These are phyloP conservation scores for Drosophila helvetica DNA, from an alignment of 2,888 invertebrate genomes.

Conservation along the genomic window DNA sequence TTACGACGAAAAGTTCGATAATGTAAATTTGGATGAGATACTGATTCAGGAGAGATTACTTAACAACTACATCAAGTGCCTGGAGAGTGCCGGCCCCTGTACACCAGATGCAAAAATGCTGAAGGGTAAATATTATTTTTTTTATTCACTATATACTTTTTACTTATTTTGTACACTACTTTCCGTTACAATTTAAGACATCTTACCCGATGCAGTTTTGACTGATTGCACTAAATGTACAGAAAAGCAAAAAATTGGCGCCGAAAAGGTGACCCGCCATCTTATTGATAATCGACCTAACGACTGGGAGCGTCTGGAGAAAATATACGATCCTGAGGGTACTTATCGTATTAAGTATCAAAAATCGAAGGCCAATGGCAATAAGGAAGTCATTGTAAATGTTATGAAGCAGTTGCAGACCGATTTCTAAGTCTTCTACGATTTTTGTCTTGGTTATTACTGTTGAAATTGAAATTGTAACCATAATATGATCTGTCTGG, in stretches of 20 bases:
- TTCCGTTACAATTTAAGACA: slow-evolving; percentile 84
- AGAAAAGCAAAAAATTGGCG: slow-evolving; percentile 87
- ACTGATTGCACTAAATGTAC: slow-evolving; percentile 89
- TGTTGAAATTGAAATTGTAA: too few relatives aligned
- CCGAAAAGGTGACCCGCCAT: slow-evolving; percentile 87
- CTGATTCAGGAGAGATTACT: slow-evolving; percentile 87
- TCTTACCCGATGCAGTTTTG: slow-evolving; percentile 88
- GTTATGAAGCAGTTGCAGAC: slow-evolving; percentile 19
- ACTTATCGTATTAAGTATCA: slow-evolving; percentile 87
- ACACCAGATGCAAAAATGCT: slow-evolving; percentile 89
- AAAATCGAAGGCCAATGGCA: slow-evolving; percentile 79
- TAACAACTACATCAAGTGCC: slow-evolving; percentile 87
- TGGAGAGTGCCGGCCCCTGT: slow-evolving; percentile 87
- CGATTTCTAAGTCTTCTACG: slow-evolving; percentile 18
- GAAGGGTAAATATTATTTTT: slow-evolving; percentile 85
- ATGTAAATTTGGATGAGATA: slow-evolving; percentile 88
- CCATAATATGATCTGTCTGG: too few relatives aligned
- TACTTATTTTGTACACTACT: not conserved
- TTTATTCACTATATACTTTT: not conserved
- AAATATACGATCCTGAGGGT: slow-evolving; percentile 87
- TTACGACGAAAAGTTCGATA: slow-evolving; percentile 89
- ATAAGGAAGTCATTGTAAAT: not conserved
- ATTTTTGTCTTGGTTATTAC: too few relatives aligned
- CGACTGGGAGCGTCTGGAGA: slow-evolving; percentile 86
- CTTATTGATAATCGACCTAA: slow-evolving; percentile 84